Conservation (phyloP, 2,888 invertebrate species). For the Thalpophila matura region DNA sequence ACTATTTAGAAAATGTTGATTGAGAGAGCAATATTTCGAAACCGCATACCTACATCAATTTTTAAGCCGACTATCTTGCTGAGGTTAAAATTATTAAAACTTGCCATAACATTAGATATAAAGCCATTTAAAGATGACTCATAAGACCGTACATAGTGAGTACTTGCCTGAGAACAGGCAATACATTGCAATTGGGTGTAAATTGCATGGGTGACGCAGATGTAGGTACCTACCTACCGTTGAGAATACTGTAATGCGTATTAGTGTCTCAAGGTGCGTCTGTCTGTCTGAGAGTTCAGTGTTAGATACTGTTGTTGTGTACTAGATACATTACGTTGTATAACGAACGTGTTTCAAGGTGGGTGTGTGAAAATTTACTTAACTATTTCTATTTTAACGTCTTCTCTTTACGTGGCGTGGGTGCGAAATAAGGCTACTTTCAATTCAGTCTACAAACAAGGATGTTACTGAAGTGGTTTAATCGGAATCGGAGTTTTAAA, state of each 20-base stretch:
- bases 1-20: too few species aligned
- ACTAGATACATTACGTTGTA: not conserved
- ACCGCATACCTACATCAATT: too few species aligned
- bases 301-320: slow-evolving; percentile 3
- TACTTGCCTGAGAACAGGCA: not conserved
- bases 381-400: too few species aligned
- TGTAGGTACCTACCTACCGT: too few species aligned
- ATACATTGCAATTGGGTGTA: slow-evolving; percentile 31
- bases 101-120: not conserved
- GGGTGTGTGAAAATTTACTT: not conserved
- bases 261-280: slow-evolving; percentile 43
- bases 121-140: slow-evolving; percentile 5
- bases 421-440: too few species aligned
- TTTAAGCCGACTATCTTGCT: too few species aligned
- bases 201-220: slow-evolving; percentile 48
- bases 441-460: too few species aligned
- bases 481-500: too few species aligned
- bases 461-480: too few species aligned
- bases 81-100: not conserved
- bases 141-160: slow-evolving; percentile 4
- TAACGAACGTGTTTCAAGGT: slow-evolving; percentile 5
- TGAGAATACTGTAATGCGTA: slow-evolving; percentile 31
- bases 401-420: too few species aligned
- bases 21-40: too few species aligned
- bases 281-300: slow-evolving; percentile 33